Conservation (phyloP, 2,797 vertebrate genomes). For the Tapera naevia region DNA sequence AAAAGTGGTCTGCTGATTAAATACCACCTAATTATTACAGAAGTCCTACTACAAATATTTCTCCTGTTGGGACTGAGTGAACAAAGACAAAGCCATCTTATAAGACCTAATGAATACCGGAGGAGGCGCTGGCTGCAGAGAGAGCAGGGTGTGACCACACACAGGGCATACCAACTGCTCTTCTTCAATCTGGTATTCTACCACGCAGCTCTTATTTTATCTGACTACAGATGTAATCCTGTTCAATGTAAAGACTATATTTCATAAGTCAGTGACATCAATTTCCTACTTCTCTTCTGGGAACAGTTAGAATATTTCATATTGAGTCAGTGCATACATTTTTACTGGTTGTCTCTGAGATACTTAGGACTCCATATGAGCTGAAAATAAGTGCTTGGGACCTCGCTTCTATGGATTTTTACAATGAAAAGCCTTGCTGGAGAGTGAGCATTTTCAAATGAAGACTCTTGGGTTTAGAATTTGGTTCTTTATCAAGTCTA, state of each 20-base stretch:
- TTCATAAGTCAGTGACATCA: background rate
- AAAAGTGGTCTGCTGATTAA: background rate
- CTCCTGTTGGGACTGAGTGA: background rate
- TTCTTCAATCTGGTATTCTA: background rate
- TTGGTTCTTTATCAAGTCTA: background rate
- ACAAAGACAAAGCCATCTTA: background rate
- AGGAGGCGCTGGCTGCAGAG: background rate
- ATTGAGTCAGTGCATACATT: background rate
- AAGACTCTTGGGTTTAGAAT: background rate
- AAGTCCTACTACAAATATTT: conserved; percentile 13
- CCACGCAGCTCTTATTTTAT: background rate
- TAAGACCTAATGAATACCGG: background rate
- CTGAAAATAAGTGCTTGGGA: background rate
- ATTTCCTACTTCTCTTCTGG: conserved; percentile 2
- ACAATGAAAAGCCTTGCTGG: background rate
- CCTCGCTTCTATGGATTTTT: background rate
- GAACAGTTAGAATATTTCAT: conserved; percentile 36
- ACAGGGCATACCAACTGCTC: background rate
- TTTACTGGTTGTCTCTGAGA: background rate
- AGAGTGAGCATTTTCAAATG: background rate
- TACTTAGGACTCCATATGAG: background rate
- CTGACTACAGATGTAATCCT: background rate
- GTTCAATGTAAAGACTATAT: conserved; percentile 15
- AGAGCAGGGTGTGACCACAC: background rate
- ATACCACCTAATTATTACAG: background rate